Evolutionary conservation across 64 coral and sea anemone species (phyloP).

Genomic region (Acropora yongei): DNA sequence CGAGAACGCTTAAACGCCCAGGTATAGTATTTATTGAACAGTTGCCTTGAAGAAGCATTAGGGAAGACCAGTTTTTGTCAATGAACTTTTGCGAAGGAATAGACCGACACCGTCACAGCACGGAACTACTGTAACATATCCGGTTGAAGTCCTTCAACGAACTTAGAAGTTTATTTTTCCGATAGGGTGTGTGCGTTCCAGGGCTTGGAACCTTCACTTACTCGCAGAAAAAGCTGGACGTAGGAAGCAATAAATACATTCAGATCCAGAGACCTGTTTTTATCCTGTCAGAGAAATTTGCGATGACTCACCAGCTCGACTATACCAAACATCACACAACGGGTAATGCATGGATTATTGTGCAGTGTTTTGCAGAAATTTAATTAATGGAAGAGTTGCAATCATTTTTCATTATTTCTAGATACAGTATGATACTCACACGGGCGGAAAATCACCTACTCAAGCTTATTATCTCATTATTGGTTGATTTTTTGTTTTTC

Average conservation of each 20-base stretch:
- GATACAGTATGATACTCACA: too few relatives aligned
- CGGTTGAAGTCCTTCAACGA: too few relatives aligned
- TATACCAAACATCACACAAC: conserved; percentile 94
- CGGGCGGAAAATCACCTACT: too few relatives aligned
- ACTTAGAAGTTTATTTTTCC: not conserved
- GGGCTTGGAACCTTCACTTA: conserved; percentile 94
- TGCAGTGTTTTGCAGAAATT: not conserved
- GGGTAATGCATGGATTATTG: conserved; percentile 48
- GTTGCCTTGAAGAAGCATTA: not conserved
- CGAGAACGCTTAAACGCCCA: not conserved
- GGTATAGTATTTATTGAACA: not conserved
- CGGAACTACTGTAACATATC: too few relatives aligned
- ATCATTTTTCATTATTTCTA: too few relatives aligned
- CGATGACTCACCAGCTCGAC: conserved; percentile 89
- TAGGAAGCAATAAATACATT: conserved; percentile 92
- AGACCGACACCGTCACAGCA: too few relatives aligned
- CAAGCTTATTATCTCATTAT: too few relatives aligned
- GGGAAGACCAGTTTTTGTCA: not conserved
- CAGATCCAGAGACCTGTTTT: conserved; percentile 96
- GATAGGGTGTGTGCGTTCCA: conserved; percentile 87
- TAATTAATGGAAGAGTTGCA: too few relatives aligned
- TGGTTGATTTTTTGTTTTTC: too few relatives aligned
- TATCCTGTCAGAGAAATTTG: conserved; percentile 96
- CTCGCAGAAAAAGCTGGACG: conserved; percentile 93
- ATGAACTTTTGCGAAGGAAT: not conserved